Conservation (phyloP, 2,888 invertebrate species). For the Heliconius sara region DNA sequence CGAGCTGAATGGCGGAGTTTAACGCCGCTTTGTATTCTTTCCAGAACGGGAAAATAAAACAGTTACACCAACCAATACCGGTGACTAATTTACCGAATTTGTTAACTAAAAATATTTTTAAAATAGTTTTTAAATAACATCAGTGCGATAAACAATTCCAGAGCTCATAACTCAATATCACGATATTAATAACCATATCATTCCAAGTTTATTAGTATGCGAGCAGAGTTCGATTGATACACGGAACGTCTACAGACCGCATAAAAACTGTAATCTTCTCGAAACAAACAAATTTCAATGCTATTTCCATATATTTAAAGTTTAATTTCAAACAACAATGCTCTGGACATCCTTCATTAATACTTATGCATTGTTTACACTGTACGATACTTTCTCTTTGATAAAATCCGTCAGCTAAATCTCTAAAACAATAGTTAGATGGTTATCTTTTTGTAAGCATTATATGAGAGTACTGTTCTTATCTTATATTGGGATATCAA, state of each 20-base stretch:
- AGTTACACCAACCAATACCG: no score
- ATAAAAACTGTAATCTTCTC: constrained; percentile 43
- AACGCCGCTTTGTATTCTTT: no score
- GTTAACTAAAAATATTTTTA: neutral
- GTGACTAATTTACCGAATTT: no score
- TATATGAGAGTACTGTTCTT: neutral
- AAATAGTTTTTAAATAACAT: neutral
- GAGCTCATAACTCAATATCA: constrained; percentile 22
- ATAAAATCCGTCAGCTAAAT: constrained; percentile 38
- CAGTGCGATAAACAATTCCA: constrained; percentile 5
- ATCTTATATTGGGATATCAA: neutral
- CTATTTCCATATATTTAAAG: constrained; percentile 1
- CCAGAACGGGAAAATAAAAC: no score
- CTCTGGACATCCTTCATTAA: constrained; percentile 13
- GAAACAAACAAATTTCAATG: constrained; percentile 15
- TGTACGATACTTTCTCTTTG: constrained; percentile 45
- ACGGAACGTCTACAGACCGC: constrained; percentile 49
- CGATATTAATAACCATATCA: constrained; percentile 51
- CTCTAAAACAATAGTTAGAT: constrained; percentile 33
- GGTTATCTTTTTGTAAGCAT: constrained; percentile 9
- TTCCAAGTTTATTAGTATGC: constrained; percentile 62
- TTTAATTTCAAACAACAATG: neutral
- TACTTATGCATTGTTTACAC: constrained; percentile 48
- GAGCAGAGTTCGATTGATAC: constrained; percentile 59
- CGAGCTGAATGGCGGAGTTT: no score